Evolutionary conservation across 2,888 invertebrate species (phyloP), one percentile per base, ranked within the genome.

Genomic region (Petrophora chlorosata): DNA sequence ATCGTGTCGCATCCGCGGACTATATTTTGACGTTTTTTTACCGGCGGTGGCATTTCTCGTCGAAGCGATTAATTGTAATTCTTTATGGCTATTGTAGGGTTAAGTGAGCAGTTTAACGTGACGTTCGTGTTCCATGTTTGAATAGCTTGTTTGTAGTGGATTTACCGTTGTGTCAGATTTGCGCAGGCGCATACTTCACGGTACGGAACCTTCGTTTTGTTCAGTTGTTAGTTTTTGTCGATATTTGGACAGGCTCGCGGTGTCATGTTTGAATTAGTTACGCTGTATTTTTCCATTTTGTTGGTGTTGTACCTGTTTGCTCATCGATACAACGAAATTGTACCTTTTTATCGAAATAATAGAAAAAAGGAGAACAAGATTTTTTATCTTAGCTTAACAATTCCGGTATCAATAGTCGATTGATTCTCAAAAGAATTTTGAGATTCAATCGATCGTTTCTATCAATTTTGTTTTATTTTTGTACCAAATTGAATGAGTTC

Each of bases 41-140:
- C 70, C 71, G 42, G 68, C 72, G 82, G 85, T 85, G 88, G 88
- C 86, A 84, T 88, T 87, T 84, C 80, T 78, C 79, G 84, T 71
- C 83, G 82, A 75, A 67, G 76, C 85, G 83, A 86, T 88, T 88
- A 89, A 89, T 89, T 86, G 88, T 89, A 82, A 88, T 88, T 87
- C 85, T 85, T 82, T 84, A 85, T 82, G 83, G 85, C 79, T 74
- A 84, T 87, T 84, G 89, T 84, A 81, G 85, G 85, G 88, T 85
- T 87, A 86, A 87, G 86, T 86, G 89, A 86, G 81, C 85, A 76
- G 80, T 82, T 79, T 76, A 66, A 74, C 70, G 77, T 74, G 79
- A 79, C 75, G 82, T 74, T 74, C 73, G 79, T 76, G 77, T 71
- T 73, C 67, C 54, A 73, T 73, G 72, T 79, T 80, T 78, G 78